Base-by-base conservation (phyloP, 2,888 invertebrate species). In the Xanthorhoe spadicearia region DNA sequence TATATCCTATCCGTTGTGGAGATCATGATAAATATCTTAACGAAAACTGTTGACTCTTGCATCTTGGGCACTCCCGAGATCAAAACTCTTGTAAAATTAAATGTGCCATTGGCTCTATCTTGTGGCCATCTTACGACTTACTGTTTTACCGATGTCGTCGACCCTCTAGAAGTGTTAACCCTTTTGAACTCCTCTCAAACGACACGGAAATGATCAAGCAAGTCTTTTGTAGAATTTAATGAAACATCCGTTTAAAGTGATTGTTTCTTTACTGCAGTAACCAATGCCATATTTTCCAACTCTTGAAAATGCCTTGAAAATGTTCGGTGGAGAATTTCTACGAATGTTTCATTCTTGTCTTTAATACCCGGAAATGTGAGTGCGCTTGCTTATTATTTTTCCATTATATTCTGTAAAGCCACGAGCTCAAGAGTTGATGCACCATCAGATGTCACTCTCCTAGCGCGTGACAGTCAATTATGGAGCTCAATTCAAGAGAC, bases 391-490 rank as follows among this genome's bases (percentile, higher is more conserved):
- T 43, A 43, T 43, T 43, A 43, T 4, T 43, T 43, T 43, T 43
- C 38, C 10, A 43, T 43, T 43, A 13, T 43, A 13, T 13, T 48
- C 48, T 48, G 7, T 15, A 48, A 17, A 15, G 6, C 43, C n/a
- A 3, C 15, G 17, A 17, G 13, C 13, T 48, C 13, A 46, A 4
- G 13, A 15, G 8, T 38, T 38, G 58, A 15, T 54, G 50, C 51
- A 28, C 13, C 38, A 55, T 59, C 61, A 51, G 46, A 58, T 35
- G 77, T 74, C 88, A 87, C 80, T 80, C 88, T 78, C 71, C 69
- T 73, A 69, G 76, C 78, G 84, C 88, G 87, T 87, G 88, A 86
- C 83, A 84, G 80, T 83, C 90, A 90, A 89, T 89, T 88, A 89
- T 85, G 82, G 82, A 83, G 79, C 85, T 88, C 90, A 88, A 90